Percentiles rank a stretch among this genome's conserved stretches.
These are phyloP conservation scores for Gerris lacustris DNA, from an alignment of 2,888 invertebrate genomes.

Conservation along the genomic window DNA sequence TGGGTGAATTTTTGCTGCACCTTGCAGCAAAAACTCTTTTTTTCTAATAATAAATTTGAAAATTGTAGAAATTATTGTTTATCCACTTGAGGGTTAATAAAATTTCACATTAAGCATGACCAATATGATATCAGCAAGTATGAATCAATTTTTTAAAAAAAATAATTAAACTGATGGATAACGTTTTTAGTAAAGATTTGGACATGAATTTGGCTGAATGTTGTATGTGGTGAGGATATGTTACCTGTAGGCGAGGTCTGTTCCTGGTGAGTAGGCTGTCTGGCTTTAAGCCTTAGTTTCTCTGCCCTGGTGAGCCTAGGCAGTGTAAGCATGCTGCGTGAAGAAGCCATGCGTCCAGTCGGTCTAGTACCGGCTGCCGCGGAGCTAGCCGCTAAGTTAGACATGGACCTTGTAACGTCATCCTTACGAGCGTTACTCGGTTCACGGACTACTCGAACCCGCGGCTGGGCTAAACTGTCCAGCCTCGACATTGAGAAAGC, in stretches of 20 bases:
- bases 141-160: no score
- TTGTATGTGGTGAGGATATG: not conserved
- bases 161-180: no score
- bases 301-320: conserved; percentile 39
- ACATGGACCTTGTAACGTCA: conserved; percentile 34
- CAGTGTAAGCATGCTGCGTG: conserved; percentile 42
- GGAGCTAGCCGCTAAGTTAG: conserved; percentile 44
- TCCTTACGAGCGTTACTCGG: conserved; percentile 35
- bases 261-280: conserved; percentile 29
- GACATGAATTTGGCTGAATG: not conserved
- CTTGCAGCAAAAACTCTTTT: no score
- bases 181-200: no score
- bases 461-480: conserved; percentile 68
- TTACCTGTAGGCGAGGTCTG: not conserved
- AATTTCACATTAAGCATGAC: no score
- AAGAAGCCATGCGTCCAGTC: conserved; percentile 27
- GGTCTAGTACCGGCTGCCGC: conserved; percentile 13
- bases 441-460: conserved; percentile 40
- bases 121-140: no score
- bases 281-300: conserved; percentile 37
- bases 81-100: no score
- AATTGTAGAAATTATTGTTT: no score
- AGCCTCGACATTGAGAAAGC: conserved; percentile 88
- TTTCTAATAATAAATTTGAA: no score
- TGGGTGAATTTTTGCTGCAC: no score